phyloP scores from a whole-genome alignment of 1,140 invertebrate species.

The Tetramorium parvispinum region DNA sequence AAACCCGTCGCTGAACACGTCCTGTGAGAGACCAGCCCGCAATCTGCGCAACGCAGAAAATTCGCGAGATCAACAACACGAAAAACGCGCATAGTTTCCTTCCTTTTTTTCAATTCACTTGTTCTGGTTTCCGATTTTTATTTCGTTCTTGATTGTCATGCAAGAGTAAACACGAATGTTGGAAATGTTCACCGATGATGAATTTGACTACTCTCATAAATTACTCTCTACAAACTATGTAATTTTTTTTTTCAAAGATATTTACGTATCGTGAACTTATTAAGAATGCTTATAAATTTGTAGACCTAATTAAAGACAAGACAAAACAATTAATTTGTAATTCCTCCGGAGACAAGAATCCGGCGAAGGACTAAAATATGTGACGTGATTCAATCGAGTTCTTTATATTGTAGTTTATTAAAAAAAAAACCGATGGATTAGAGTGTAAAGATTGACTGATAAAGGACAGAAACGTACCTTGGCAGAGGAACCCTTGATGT shows the following conservation, averaged over 20 bases:
- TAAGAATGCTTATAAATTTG: background rate
- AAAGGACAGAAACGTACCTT: slow-evolving; percentile 86
- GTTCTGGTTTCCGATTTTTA: slow-evolving; percentile 16
- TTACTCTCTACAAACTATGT: too few relatives aligned
- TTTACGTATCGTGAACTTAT: background rate
- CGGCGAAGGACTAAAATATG: background rate
- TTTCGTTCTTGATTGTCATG: background rate
- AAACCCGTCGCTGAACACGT: slow-evolving; percentile 90
- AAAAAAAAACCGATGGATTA: background rate
- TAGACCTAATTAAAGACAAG: background rate
- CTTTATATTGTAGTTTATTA: background rate
- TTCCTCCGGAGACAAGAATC: background rate
- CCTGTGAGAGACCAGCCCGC: slow-evolving; percentile 91
- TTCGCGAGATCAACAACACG: slow-evolving; percentile 33
- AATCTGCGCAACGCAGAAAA: slow-evolving; percentile 85
- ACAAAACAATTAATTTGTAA: background rate
- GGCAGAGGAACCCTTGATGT: slow-evolving; percentile 91
- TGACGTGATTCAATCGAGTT: slow-evolving; percentile 2
- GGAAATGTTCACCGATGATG: background rate
- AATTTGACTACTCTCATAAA: background rate
- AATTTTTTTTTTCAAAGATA: background rate
- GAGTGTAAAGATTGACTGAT: background rate
- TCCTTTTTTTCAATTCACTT: background rate
- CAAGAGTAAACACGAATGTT: slow-evolving; percentile 24
- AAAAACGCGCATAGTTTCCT: slow-evolving; percentile 10